Evolutionary conservation across 64 coral and sea anemone species (phyloP).

Genomic region (Trachythela sp.): DNA sequence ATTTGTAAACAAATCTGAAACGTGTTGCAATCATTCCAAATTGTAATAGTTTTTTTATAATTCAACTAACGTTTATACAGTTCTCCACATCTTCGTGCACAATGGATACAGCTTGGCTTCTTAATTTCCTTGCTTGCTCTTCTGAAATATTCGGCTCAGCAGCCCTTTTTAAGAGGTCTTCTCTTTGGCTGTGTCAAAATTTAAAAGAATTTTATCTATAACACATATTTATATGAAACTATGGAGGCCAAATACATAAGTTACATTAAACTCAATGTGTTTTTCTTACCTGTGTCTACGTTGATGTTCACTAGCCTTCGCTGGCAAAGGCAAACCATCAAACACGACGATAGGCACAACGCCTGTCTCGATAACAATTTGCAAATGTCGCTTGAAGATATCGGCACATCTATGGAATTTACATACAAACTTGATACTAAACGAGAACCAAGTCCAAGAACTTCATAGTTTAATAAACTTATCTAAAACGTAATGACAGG

Average conservation of each 20-base stretch:
- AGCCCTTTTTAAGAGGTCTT: background rate
- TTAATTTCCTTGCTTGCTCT: background rate
- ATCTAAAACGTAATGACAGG: background rate
- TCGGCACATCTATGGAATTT: background rate
- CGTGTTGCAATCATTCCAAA: background rate
- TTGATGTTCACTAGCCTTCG: conserved; percentile 33
- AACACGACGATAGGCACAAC: conserved; percentile 45
- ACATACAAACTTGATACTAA: background rate
- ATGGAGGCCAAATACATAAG: too few species aligned
- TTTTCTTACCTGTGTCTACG: conserved; percentile 16
- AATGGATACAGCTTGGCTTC: conserved; percentile 5
- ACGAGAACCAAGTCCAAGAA: background rate
- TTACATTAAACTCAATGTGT: background rate
- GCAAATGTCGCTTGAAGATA: conserved; percentile 14
- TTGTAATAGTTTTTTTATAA: background rate
- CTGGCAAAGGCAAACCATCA: conserved; percentile 43
- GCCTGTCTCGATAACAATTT: background rate
- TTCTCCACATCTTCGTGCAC: background rate
- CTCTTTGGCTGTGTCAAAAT: background rate
- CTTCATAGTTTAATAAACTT: background rate
- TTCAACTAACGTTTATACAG: background rate
- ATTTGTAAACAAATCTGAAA: background rate
- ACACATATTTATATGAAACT: too few species aligned
- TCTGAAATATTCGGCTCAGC: background rate
- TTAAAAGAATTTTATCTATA: background rate